phyloP scores from a whole-genome alignment of 2,797 vertebrate species.

The Bradypodion ventrale region DNA sequence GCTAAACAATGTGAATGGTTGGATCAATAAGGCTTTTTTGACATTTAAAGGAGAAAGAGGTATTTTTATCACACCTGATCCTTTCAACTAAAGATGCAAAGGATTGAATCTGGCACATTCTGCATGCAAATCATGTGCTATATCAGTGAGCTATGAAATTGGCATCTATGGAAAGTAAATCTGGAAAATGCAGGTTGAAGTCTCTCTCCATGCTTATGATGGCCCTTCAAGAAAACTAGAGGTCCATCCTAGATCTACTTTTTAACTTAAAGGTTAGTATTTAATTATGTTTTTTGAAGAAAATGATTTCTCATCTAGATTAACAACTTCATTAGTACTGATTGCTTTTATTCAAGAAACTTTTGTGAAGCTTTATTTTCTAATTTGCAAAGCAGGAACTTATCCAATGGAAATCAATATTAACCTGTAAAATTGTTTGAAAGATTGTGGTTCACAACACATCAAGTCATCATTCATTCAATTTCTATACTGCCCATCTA shows the following conservation, averaged over 20 bases:
- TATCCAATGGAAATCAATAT: conserved; percentile 45
- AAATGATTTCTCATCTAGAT: conserved; percentile 44
- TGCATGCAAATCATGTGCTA: too few species aligned
- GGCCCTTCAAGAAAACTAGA: not conserved
- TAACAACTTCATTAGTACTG: conserved; percentile 54
- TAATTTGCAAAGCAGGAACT: conserved; percentile 15
- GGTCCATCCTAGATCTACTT: not conserved
- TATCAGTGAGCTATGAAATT: not conserved
- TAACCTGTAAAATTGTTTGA: conserved; percentile 13
- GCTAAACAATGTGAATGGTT: too few species aligned
- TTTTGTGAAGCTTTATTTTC: conserved; percentile 28
- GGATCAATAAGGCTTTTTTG: too few species aligned
- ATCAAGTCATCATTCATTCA: too few species aligned
- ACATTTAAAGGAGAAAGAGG: not conserved
- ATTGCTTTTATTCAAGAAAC: conserved; percentile 34
- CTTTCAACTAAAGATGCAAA: not conserved
- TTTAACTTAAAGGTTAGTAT: conserved; percentile 13
- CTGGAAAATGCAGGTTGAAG: not conserved
- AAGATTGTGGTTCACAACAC: too few species aligned
- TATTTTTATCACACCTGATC: not conserved
- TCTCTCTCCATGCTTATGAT: not conserved
- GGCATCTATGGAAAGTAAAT: too few species aligned
- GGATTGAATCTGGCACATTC: not conserved
- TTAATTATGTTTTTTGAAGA: conserved; percentile 20
- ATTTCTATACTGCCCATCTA: too few species aligned